A percentile compares a stretch with the other conserved stretches of the same genome.
Conservation (phyloP, 2,797 vertebrate genomes). For the Mergus octosetaceus region DNA sequence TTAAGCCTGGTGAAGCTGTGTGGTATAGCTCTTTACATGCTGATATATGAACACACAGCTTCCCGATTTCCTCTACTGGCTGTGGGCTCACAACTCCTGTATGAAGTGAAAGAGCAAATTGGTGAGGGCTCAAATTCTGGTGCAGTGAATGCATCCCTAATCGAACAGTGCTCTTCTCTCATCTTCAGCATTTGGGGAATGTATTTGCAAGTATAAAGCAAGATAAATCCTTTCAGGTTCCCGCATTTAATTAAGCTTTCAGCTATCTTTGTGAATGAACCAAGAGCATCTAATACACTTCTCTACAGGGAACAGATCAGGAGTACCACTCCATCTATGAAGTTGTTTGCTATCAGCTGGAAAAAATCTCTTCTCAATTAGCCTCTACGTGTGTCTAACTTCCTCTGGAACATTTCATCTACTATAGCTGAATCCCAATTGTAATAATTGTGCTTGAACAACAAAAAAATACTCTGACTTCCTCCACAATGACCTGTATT, state of each 20-base stretch:
- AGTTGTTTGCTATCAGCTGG: conserved; percentile 51
- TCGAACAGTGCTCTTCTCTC: background rate
- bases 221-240: conserved; percentile 62
- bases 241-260: conserved; percentile 70
- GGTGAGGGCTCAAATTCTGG: background rate
- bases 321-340: conserved; percentile 54
- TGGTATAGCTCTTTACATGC: background rate
- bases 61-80: background rate
- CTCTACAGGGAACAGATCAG: conserved; percentile 59
- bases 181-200: conserved; percentile 49
- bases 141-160: background rate
- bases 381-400: conserved; percentile 31
- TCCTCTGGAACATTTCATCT: conserved; percentile 37
- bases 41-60: background rate
- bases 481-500: background rate
- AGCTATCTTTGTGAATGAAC: conserved; percentile 67
- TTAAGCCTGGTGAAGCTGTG: background rate
- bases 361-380: conserved; percentile 69
- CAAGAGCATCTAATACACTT: conserved; percentile 39
- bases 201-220: conserved; percentile 51
- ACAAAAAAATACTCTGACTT: background rate
- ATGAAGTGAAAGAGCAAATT: background rate
- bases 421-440: conserved; percentile 26
- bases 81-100: background rate
- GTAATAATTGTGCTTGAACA: conserved; percentile 40